Evolutionary conservation across 2,113 vertebrate genomes (phyloP), one percentile per base, ranked within the genome.

Genomic region (Megaleporinus macrocephalus): DNA sequence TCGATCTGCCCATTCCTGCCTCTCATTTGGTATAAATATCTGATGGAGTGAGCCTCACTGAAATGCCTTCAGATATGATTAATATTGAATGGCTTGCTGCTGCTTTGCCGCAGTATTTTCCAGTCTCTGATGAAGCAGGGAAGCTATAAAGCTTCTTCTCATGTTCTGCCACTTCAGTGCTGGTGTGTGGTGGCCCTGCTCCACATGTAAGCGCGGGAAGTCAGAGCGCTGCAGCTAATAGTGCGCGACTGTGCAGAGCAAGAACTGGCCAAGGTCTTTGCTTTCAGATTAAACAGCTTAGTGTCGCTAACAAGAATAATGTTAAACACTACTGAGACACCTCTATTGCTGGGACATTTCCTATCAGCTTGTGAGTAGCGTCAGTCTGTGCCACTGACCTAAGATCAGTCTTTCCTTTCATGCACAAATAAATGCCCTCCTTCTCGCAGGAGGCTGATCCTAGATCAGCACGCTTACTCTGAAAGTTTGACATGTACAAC

Each of bases 21-120:
- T 71, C 22, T 66, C 47, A 49, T 66, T 68, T 78, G 51, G 30
- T 69, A 53, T 44, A 70, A 20, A 61, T 59, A 44, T 84, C 72
- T 63, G 68, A 62, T n/a, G 57, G 14, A 76, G 3, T 3, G 20
- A 76, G 68, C 29, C 51, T 9, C 33, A 78, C 20, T 71, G 30
- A 76, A 77, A 77, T 55, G 33, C 47, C 63, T 53, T 75, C n/a
- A 66, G 49, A 73, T 71, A 9, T 29, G 73, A 62, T 77, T 76
- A 57, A 83, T 84, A 47, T 76, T 73, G 68, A 29, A 79, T 73
- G 29, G 13, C 55, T 15, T 16, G 65, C 66, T 61, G 47, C 73
- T 61, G 73, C 65, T 70, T 53, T 41, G 47, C 80, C 6, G 75
- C 81, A 72, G 57, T 18, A 29, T 62, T 18, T 53, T 22, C 29